Conservation (phyloP, 2,888 invertebrate genomes). For the Atethmia centrago region DNA sequence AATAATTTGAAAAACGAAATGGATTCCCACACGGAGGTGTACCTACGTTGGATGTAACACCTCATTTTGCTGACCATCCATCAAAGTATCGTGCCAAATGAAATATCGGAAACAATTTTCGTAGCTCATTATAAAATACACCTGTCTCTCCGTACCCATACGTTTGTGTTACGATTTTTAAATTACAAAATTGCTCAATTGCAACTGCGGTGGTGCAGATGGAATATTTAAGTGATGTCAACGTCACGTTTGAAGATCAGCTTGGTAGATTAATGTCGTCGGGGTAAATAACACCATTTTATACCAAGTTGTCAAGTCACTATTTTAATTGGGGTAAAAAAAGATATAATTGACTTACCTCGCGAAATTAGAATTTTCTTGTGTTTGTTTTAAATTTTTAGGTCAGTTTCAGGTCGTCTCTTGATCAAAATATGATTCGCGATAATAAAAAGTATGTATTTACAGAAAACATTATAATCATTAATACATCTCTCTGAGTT, state of each 20-base stretch:
- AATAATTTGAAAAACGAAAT: slow-evolving; percentile 24
- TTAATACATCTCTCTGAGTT: no score
- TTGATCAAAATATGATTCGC: no score
- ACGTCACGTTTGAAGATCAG: slow-evolving; percentile 18
- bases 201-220: slow-evolving; percentile 19
- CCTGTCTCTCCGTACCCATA: slow-evolving; percentile 50
- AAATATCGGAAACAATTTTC: slow-evolving; percentile 59
- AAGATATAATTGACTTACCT: no score
- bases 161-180: slow-evolving; percentile 56
- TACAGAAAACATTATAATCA: no score
- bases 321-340: slow-evolving; percentile 18
- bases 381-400: no score
- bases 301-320: slow-evolving; percentile 4
- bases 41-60: slow-evolving; percentile 65
- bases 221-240: slow-evolving; percentile 49
- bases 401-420: no score
- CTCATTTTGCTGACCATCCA: slow-evolving; percentile 67
- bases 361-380: no score
- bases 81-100: slow-evolving; percentile 59
- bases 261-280: slow-evolving; percentile 35
- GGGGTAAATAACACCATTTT: slow-evolving; percentile 11
- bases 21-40: slow-evolving; percentile 54
- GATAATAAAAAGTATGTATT: no score
- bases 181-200: slow-evolving; percentile 63
- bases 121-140: slow-evolving; percentile 60